phyloP scores from a whole-genome alignment of 2,797 vertebrate genomes.

The Hyperoplus lanceolatus region DNA sequence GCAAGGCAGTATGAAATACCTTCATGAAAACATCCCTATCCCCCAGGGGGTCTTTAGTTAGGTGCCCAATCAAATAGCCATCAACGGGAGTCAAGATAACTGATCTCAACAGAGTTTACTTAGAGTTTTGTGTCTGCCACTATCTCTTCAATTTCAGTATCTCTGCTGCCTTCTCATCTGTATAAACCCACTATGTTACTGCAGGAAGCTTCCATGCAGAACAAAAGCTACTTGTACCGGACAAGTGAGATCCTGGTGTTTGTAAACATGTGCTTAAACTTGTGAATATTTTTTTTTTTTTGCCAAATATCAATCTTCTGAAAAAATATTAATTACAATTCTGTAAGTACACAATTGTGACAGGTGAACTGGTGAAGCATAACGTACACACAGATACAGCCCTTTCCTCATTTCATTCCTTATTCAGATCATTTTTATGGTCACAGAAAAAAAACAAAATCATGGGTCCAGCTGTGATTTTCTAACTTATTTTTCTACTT shows the following conservation, averaged over 20 bases:
- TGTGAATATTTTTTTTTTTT: slow-evolving; percentile 26
- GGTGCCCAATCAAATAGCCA: slow-evolving; percentile 6
- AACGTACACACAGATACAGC: slow-evolving; percentile 5
- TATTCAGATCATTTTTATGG: slow-evolving; percentile 32
- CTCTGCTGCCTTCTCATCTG: slow-evolving; percentile 37
- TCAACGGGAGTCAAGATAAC: slow-evolving; percentile 23
- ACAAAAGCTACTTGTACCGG: slow-evolving; percentile 1
- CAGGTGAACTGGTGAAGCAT: not conserved
- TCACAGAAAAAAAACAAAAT: slow-evolving; percentile 5
- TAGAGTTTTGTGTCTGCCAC: slow-evolving; percentile 33
- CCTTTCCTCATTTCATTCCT: slow-evolving; percentile 5
- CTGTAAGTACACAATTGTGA: not conserved
- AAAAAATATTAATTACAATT: not conserved
- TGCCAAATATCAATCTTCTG: not conserved
- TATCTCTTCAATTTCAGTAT: slow-evolving; percentile 11
- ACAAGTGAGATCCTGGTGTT: slow-evolving; percentile 14
- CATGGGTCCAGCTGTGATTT: slow-evolving; percentile 51
- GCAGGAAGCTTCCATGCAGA: slow-evolving; percentile 25
- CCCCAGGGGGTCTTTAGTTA: slow-evolving; percentile 82
- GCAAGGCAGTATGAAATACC: slow-evolving; percentile 93
- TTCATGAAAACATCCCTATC: slow-evolving; percentile 94
- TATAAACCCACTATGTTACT: slow-evolving; percentile 15
- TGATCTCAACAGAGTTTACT: slow-evolving; percentile 27
- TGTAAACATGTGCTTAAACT: slow-evolving; percentile 30
- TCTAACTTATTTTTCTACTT: slow-evolving; percentile 79